phyloP scores from a whole-genome alignment of 2,888 invertebrate species.

The Sinelater perroti region DNA sequence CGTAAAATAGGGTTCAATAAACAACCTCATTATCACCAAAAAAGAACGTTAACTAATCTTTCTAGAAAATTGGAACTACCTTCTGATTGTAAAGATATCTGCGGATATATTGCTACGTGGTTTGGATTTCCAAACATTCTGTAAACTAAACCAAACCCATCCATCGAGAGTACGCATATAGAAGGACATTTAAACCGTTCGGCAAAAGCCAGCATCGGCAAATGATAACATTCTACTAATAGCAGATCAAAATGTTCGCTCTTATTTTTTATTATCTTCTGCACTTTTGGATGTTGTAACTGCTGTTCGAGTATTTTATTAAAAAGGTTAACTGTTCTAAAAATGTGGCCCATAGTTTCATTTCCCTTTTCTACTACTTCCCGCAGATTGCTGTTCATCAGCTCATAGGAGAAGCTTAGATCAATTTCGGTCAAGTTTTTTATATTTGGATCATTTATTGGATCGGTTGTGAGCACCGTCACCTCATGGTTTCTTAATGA shows the following conservation, averaged over 20 bases:
- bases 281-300: constrained; percentile 46
- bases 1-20: too few species aligned
- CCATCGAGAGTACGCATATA: constrained; percentile 53
- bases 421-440: constrained; percentile 59
- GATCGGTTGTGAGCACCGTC: constrained; percentile 60
- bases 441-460: constrained; percentile 55
- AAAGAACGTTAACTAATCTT: constrained; percentile 36
- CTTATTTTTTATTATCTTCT: constrained; percentile 49
- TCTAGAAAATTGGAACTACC: constrained; percentile 48
- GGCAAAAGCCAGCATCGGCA: constrained; percentile 49
- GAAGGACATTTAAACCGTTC: constrained; percentile 53
- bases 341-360: neutral
- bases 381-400: too few species aligned
- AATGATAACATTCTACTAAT: constrained; percentile 51
- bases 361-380: neutral
- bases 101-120: constrained; percentile 54
- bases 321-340: too few species aligned
- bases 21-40: too few species aligned
- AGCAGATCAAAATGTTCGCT: constrained; percentile 53
- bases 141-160: constrained; percentile 47
- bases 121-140: constrained; percentile 51
- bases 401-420: constrained; percentile 53
- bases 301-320: constrained; percentile 18
- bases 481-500: constrained; percentile 62
- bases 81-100: constrained; percentile 43